Evolutionary conservation across 2,113 vertebrate species (phyloP).

Genomic region (Maccullochella peelii): DNA sequence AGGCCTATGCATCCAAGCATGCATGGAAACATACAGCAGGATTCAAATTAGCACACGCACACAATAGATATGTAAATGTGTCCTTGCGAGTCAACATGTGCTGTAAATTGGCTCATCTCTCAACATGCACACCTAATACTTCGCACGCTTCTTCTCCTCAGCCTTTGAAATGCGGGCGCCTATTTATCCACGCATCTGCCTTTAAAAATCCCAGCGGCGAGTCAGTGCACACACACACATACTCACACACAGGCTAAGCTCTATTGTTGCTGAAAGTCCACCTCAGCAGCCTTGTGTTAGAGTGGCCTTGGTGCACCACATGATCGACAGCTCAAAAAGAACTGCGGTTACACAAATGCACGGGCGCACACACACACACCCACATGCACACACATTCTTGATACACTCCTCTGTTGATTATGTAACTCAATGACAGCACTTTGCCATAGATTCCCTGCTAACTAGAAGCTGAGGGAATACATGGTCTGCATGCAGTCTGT

Average conservation of each 20-base stretch:
- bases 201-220: constrained; percentile 27
- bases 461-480: constrained; percentile 78
- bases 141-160: constrained; percentile 26
- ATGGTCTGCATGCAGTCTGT: constrained; percentile 71
- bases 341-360: constrained; percentile 58
- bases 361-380: constrained; percentile 20
- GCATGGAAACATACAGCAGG: constrained; percentile 30
- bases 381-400: constrained; percentile 28
- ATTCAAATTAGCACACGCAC: constrained; percentile 28
- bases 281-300: constrained; percentile 73
- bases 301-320: constrained; percentile 70
- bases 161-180: constrained; percentile 27
- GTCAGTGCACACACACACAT: background rate
- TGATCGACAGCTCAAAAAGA: constrained; percentile 74
- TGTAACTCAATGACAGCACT: constrained; percentile 80
- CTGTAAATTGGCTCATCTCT: constrained; percentile 64
- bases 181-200: constrained; percentile 42
- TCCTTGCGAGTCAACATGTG: constrained; percentile 61
- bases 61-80: constrained; percentile 64
- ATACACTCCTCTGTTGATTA: constrained; percentile 76
- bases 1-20: constrained; percentile 44
- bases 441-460: constrained; percentile 80
- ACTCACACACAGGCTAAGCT: constrained; percentile 27
- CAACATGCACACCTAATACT: constrained; percentile 50
- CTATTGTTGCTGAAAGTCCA: constrained; percentile 75